phyloP scores from a whole-genome alignment of 2,888 invertebrate species.

The Entomobrya multifasciata region DNA sequence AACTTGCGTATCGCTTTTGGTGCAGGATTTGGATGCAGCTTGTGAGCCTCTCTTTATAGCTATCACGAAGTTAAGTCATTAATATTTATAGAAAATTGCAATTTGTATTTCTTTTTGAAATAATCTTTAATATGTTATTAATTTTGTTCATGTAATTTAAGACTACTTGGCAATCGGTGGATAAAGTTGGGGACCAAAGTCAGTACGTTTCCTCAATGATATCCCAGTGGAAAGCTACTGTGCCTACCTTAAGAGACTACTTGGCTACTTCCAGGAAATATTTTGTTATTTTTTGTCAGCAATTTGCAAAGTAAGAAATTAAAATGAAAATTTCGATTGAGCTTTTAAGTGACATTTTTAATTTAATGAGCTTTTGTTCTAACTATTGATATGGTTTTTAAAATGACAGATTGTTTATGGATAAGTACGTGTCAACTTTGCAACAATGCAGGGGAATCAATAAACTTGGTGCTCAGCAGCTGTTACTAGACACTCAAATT shows the following conservation, averaged over 20 bases:
- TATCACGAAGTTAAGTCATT: conserved; percentile 89
- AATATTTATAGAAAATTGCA: not conserved
- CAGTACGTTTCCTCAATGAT: conserved; percentile 95
- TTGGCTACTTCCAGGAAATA: conserved; percentile 96
- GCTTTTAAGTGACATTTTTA: conserved; percentile 76
- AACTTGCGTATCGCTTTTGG: conserved; percentile 94
- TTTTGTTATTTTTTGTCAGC: conserved; percentile 98
- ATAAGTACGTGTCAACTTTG: conserved; percentile 94
- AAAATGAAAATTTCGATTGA: not conserved
- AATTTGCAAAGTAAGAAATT: conserved; percentile 89
- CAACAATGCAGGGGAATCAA: conserved; percentile 95
- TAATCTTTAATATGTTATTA: conserved; percentile 15
- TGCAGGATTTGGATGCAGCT: conserved; percentile 95
- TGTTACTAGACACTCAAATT: conserved; percentile 96
- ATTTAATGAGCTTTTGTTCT: too few species aligned
- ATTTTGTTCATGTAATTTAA: too few species aligned
- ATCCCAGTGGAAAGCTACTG: conserved; percentile 90
- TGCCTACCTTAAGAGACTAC: conserved; percentile 94
- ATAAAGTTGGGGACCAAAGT: conserved; percentile 98
- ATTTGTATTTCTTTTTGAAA: not conserved
- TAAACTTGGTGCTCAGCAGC: conserved; percentile 95
- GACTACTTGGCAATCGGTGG: conserved; percentile 95
- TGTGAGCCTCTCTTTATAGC: conserved; percentile 96
- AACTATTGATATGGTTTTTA: too few species aligned
- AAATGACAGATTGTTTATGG: conserved; percentile 89